Conservation (phyloP, 1,140 invertebrate species). For the Sycophila sp. region DNA sequence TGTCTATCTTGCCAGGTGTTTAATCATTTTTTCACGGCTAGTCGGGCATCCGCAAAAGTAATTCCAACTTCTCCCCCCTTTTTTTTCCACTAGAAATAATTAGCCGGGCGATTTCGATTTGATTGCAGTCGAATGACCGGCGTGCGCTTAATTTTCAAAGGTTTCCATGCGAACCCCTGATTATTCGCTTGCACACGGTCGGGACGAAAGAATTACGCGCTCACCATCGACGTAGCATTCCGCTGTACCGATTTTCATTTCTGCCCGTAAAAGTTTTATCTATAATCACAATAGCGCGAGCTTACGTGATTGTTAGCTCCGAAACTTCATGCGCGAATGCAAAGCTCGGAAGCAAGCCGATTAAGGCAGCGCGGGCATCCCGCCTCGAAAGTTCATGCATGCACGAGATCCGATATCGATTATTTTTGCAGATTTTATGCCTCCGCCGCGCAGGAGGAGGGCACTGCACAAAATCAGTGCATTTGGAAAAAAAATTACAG, state of each 20-base stretch:
- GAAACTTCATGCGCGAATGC: constrained; percentile 10
- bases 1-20: not conserved
- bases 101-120: not conserved
- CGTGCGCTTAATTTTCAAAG: no score
- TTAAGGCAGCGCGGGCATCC: constrained; percentile 3
- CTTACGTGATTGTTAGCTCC: constrained; percentile 14
- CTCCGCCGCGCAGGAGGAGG: not conserved
- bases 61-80: not conserved
- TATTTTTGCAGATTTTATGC: not conserved
- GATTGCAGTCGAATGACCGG: not conserved
- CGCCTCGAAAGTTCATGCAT: constrained; percentile 12
- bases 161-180: not conserved
- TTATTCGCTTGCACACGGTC: not conserved
- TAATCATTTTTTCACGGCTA: no score
- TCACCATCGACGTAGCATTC: not conserved
- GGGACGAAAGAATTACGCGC: not conserved
- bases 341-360: constrained; percentile 11
- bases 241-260: constrained; percentile 7
- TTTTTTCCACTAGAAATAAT: no score
- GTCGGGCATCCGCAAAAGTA: no score
- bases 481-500: no score
- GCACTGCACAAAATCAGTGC: not conserved
- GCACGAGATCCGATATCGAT: constrained; percentile 2
- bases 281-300: constrained; percentile 4
- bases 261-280: constrained; percentile 11